phyloP scores from a whole-genome alignment of 2,888 invertebrate species.

The Tachystola acroxantha region DNA sequence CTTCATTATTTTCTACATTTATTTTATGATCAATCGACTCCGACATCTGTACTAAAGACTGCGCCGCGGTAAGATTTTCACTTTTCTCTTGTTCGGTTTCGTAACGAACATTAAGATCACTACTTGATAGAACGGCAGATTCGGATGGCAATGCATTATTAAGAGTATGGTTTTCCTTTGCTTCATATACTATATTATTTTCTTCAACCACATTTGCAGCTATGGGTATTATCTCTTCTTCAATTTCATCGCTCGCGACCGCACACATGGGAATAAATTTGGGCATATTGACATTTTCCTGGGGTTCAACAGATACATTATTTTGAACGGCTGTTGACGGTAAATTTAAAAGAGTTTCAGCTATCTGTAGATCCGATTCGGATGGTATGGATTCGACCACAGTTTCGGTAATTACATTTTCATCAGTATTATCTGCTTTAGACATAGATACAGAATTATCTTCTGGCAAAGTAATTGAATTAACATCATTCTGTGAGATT shows the following conservation, averaged over 20 bases:
- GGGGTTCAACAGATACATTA: conserved; percentile 31
- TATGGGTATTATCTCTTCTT: conserved; percentile 4
- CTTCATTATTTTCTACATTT: conserved; percentile 35
- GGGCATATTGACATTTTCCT: conserved; percentile 12
- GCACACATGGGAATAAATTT: neutral
- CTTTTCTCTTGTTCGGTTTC: conserved; percentile 68
- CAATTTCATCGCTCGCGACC: conserved; percentile 2
- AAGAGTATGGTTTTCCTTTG: conserved; percentile 4
- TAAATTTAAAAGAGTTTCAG: conserved; percentile 66
- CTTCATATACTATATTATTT: neutral
- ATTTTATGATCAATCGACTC: conserved; percentile 61
- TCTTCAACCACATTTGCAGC: conserved; percentile 6
- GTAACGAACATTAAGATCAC: conserved; percentile 43
- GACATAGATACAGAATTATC: neutral
- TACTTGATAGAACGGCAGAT: conserved; percentile 25
- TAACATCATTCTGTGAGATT: conserved; percentile 6
- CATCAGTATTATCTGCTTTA: conserved; percentile 2
- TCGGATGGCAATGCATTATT: neutral
- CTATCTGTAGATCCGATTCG: conserved; percentile 71
- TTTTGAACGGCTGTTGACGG: conserved; percentile 59
- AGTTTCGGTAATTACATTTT: conserved; percentile 6
- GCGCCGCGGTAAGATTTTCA: conserved; percentile 70
- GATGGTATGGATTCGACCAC: conserved; percentile 43
- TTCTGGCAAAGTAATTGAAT: conserved; percentile 8
- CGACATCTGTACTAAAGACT: conserved; percentile 72